Evolutionary conservation across 2,797 vertebrate genomes (phyloP).

Genomic region (Gymnodraco acuticeps): DNA sequence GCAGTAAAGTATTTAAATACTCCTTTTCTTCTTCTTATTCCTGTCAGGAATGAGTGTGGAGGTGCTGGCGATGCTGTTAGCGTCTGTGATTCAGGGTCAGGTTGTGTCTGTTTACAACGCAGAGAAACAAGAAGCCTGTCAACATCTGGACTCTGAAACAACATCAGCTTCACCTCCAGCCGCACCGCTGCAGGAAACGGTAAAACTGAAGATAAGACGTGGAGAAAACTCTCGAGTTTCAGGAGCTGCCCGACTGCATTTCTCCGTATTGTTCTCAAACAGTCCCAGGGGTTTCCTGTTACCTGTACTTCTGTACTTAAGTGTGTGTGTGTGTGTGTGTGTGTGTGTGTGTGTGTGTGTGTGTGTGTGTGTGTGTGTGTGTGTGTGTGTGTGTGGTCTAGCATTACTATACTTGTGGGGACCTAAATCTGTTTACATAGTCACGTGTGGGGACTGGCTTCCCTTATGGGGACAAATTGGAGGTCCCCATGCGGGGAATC

Average conservation of each 20-base stretch:
- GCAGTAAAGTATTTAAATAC: too few relatives aligned
- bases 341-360: too few relatives aligned
- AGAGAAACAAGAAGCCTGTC: constrained; percentile 73
- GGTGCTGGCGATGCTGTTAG: constrained; percentile 81
- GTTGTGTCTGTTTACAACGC: constrained; percentile 82
- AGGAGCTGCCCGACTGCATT: constrained; percentile 47
- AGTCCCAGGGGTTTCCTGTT: constrained; percentile 79
- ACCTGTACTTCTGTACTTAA: constrained; percentile 22
- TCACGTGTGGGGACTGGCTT: too few relatives aligned
- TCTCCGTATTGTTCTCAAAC: constrained; percentile 46
- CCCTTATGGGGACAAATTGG: too few relatives aligned
- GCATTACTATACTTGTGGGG: too few relatives aligned
- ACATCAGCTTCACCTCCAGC: constrained; percentile 36
- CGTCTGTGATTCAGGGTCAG: constrained; percentile 84
- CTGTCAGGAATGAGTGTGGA: constrained; percentile 84
- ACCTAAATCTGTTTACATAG: too few relatives aligned
- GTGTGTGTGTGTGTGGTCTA: too few relatives aligned
- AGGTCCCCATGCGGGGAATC: too few relatives aligned
- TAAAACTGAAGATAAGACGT: constrained; percentile 27
- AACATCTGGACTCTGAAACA: constrained; percentile 45
- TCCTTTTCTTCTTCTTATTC: neutral
- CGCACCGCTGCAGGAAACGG: constrained; percentile 67
- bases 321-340: too few relatives aligned
- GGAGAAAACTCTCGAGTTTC: constrained; percentile 11
- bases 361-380: too few relatives aligned